A percentile compares a stretch with the other conserved stretches of the same genome.
These are phyloP conservation scores for Trachythela sp. DNA, from an alignment of 64 coral and sea anemone species.

Conservation along the genomic window DNA sequence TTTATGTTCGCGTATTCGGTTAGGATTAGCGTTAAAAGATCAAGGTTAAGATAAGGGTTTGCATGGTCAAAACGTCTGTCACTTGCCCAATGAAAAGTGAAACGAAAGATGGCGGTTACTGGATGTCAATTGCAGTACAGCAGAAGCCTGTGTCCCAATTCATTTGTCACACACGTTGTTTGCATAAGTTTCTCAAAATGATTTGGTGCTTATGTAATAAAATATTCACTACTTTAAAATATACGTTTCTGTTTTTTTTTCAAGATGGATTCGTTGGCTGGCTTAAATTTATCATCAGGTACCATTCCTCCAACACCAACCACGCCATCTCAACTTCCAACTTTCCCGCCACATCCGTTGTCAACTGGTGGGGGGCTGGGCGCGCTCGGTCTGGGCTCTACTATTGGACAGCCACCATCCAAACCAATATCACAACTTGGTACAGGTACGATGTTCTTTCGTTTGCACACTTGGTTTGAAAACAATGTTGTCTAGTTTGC, in stretches of 20 bases:
- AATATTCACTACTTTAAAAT: background rate
- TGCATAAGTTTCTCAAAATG: too few species aligned
- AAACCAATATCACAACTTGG: slow-evolving; percentile 11
- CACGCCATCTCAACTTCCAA: slow-evolving; percentile 74
- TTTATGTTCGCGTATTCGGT: too few species aligned
- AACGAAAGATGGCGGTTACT: too few species aligned
- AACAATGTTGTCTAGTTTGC: too few species aligned
- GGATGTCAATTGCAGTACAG: too few species aligned
- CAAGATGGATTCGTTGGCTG: slow-evolving; percentile 74
- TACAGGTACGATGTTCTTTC: background rate
- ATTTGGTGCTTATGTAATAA: too few species aligned
- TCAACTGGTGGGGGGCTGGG: slow-evolving; percentile 51
- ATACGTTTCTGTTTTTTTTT: background rate
- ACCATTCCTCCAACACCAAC: slow-evolving; percentile 62
- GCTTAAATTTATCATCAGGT: slow-evolving; percentile 66
- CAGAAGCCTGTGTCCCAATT: too few species aligned
- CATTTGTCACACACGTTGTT: too few species aligned
- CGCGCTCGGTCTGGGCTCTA: slow-evolving; percentile 53
- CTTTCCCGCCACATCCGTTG: slow-evolving; percentile 88
- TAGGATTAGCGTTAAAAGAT: too few species aligned
- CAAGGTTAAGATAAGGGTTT: too few species aligned
- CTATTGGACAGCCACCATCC: slow-evolving; percentile 53
- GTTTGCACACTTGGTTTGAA: background rate
- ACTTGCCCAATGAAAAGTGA: too few species aligned
- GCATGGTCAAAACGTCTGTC: too few species aligned